Conservation (phyloP, 2,888 invertebrate genomes). For the Actias luna region DNA sequence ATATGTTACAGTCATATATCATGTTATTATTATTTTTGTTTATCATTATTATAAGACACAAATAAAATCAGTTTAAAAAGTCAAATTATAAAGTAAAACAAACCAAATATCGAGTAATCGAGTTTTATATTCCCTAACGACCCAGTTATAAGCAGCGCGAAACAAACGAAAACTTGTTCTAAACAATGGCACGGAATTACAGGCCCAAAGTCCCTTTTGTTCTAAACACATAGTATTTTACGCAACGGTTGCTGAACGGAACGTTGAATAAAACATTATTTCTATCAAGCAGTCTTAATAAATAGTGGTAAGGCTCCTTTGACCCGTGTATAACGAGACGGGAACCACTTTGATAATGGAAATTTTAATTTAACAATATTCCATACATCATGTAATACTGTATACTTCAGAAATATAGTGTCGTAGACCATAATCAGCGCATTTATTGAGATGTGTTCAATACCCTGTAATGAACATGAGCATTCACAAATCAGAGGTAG, state of each 20-base stretch:
- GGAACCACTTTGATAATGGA: not conserved
- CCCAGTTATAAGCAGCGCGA: not conserved
- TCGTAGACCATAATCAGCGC: not conserved
- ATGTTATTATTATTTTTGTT: too few species aligned
- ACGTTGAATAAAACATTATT: not conserved
- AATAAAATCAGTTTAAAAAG: not conserved
- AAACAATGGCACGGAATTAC: conserved; percentile 3
- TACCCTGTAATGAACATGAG: too few species aligned
- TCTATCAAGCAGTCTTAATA: not conserved
- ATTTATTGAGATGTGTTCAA: too few species aligned
- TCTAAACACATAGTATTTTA: not conserved
- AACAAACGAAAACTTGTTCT: not conserved
- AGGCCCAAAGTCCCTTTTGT: conserved; percentile 1
- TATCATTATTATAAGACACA: too few species aligned
- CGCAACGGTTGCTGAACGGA: not conserved
- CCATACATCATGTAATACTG: not conserved
- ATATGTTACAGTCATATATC: too few species aligned
- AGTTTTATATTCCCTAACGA: not conserved
- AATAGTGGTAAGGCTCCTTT: not conserved
- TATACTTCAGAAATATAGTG: not conserved
- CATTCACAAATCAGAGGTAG: too few species aligned
- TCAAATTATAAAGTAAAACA: not conserved
- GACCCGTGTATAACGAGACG: not conserved
- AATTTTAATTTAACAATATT: not conserved
- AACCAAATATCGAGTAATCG: not conserved